Percentiles rank a stretch among this genome's conserved stretches.
Conservation (phyloP, 2,113 vertebrate genomes). For the Opisthocomus hoazin region DNA sequence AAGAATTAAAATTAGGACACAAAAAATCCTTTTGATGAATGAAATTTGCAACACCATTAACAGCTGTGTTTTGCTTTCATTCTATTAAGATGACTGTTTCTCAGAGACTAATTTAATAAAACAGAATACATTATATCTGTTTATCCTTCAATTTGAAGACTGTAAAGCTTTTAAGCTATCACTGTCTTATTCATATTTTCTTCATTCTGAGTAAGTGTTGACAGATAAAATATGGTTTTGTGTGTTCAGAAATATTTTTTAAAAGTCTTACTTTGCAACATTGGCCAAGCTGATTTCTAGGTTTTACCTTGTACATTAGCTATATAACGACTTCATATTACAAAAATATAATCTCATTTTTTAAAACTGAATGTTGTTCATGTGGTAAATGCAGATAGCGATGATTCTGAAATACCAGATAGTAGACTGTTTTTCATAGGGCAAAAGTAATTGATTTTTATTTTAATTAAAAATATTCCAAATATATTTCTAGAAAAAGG, state of each 20-base stretch:
- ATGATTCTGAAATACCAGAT: background rate
- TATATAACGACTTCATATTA: background rate
- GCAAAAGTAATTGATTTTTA: background rate
- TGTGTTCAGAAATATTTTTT: background rate
- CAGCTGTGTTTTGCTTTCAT: background rate
- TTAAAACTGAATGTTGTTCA: background rate
- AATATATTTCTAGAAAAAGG: background rate
- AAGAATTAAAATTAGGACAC: background rate
- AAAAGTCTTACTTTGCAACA: background rate
- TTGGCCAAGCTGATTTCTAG: background rate
- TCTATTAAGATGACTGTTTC: background rate
- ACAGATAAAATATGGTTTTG: background rate
- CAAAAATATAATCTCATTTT: background rate
- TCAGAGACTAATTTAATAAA: background rate
- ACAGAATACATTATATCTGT: background rate
- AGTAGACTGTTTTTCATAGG: background rate
- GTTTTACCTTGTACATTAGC: background rate
- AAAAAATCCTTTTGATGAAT: background rate
- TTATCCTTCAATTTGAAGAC: background rate
- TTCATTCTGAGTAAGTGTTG: background rate
- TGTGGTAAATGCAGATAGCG: background rate
- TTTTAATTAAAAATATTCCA: background rate
- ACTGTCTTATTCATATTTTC: background rate
- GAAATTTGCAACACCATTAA: background rate
- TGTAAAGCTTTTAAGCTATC: background rate